phyloP scores from a whole-genome alignment of 1,140 invertebrate species.

The Conus betulinus region DNA sequence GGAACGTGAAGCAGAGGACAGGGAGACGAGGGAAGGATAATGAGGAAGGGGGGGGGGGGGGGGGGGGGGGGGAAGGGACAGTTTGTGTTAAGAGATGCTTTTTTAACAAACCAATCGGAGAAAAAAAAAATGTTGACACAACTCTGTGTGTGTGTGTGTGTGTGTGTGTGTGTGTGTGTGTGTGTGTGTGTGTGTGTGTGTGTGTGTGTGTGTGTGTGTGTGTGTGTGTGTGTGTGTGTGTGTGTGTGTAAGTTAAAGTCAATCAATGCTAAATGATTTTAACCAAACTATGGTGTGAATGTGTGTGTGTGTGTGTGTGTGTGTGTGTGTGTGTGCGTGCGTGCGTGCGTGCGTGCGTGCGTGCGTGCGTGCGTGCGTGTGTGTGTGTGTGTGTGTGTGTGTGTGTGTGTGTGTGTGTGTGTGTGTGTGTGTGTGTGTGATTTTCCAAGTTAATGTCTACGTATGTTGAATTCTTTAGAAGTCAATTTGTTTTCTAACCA shows the following conservation, averaged over 20 bases:
- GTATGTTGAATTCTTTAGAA: background rate
- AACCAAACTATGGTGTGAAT: too few species aligned
- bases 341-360: background rate
- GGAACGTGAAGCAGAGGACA: too few species aligned
- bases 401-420: constrained; percentile 4
- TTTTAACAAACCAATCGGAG: too few species aligned
- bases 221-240: constrained; percentile 6
- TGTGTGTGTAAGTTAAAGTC: too few species aligned
- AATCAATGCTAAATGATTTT: too few species aligned
- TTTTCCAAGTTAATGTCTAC: background rate
- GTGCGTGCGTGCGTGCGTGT: background rate
- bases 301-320: constrained; percentile 2
- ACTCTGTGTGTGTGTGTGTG: too few species aligned
- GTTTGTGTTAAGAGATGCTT: too few species aligned
- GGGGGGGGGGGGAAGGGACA: too few species aligned
- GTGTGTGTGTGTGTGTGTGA: constrained; percentile 9
- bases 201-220: background rate
- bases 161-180: too few species aligned
- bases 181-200: too few species aligned
- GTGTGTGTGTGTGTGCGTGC: background rate
- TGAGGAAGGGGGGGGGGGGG: too few species aligned
- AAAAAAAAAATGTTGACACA: too few species aligned
- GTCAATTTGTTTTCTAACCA: background rate
- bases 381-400: background rate
- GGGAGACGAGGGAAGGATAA: background rate